Evolutionary conservation across 2,113 vertebrate species (phyloP), one percentile per base, ranked within the genome.

Genomic region (Perca flavescens): DNA sequence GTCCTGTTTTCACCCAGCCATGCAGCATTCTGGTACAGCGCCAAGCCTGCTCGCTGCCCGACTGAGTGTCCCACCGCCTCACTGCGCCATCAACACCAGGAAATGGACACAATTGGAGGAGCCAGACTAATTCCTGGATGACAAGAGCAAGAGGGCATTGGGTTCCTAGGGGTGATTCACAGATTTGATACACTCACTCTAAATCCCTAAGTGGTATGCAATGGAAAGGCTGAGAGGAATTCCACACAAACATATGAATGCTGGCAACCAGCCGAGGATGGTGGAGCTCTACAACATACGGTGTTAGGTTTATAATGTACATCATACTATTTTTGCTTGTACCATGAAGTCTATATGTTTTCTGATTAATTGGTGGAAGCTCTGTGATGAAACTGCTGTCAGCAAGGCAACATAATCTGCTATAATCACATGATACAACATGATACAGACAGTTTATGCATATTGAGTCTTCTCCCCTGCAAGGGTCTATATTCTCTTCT

Each of bases 161-260:
- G 76, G 82, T 65, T 89, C 90, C 81, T 61, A 79, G 78, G 88
- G 91, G 93, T 94, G 93, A 90, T 92, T 92, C 91, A 92, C 91
- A 92, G 90, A 93, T 93, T 95, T 91, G 82, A 94, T 86, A 92
- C 90, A 93, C 87, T 91, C 85, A 75, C 81, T 85, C 80, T 89
- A 93, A 94, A 93, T 91, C 91, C 91, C 81, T 91, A 94, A 93
- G 88, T 88, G 93, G 84, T 86, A 88, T 85, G 86, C 50, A 1
- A 46, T 77, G 80, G 78, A 70, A 80, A 86, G 47, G 76, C 73
- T 52, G 31, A 46, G 65, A 81, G 82, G 66, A 53, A 70, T 80
- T 82, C 75, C 76, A 52, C 77, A 72, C 87, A 88, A 86, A 88
- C 83, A 77, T 68, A 87, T 80, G 74, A 90, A 84, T 69, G 60